These are phyloP conservation scores for Drosophila nebulosa DNA, from an alignment of 1,140 invertebrate genomes.

Conservation along the genomic window DNA sequence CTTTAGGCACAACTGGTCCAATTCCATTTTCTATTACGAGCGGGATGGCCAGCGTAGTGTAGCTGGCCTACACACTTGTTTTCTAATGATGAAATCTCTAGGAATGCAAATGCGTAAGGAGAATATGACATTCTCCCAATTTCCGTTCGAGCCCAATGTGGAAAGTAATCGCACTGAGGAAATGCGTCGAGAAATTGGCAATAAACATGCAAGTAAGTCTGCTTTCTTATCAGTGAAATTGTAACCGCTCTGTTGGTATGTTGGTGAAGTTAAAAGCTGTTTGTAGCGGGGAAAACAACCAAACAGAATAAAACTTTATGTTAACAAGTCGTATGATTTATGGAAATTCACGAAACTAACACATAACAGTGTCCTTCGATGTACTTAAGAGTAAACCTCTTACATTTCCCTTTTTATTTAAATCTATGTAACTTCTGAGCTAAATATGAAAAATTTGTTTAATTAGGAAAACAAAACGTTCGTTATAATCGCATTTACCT, in stretches of 20 bases:
- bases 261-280: not conserved
- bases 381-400: too few species aligned
- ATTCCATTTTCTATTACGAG: conserved; percentile 82
- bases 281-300: not conserved
- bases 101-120: conserved; percentile 75
- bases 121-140: conserved; percentile 78
- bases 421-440: too few species aligned
- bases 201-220: conserved; percentile 82
- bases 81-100: conserved; percentile 80
- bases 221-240: not conserved
- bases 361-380: too few species aligned
- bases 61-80: conserved; percentile 81
- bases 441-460: too few species aligned
- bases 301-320: too few species aligned
- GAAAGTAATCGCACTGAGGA: conserved; percentile 71
- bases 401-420: too few species aligned
- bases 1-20: conserved; percentile 83
- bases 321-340: too few species aligned
- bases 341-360: too few species aligned
- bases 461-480: too few species aligned
- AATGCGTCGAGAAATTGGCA: conserved; percentile 81
- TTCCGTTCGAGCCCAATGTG: conserved; percentile 55
- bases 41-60: conserved; percentile 80
- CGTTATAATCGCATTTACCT: too few species aligned
- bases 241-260: not conserved